phyloP scores from a whole-genome alignment of 1,140 invertebrate species.

The Aphaenogaster ashmeadi region DNA sequence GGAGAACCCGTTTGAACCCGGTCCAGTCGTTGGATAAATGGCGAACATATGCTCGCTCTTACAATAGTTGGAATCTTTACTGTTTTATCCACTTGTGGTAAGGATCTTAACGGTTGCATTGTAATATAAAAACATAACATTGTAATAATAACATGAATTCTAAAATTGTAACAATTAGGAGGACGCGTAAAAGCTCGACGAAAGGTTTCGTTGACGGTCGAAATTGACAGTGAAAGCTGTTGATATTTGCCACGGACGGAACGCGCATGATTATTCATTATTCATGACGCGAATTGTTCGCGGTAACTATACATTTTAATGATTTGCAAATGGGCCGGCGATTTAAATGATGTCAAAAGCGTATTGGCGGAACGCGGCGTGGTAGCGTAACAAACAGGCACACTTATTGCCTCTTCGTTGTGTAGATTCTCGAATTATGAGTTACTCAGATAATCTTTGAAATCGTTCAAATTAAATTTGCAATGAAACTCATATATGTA shows the following conservation, averaged over 20 bases:
- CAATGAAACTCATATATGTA: not conserved
- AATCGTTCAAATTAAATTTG: not conserved
- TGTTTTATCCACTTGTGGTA: not conserved
- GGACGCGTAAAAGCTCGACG: not conserved
- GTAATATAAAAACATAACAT: not conserved
- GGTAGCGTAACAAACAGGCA: not conserved
- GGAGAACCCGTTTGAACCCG: not conserved
- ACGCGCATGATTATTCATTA: constrained; percentile 59
- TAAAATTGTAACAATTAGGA: not conserved
- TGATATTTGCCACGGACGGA: constrained; percentile 48
- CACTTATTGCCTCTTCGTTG: not conserved
- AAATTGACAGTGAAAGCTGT: constrained; percentile 75
- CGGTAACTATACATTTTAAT: constrained; percentile 65
- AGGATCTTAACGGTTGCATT: not conserved
- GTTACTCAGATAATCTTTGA: constrained; percentile 1
- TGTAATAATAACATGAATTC: not conserved
- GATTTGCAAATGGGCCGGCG: constrained; percentile 52
- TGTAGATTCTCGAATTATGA: not conserved
- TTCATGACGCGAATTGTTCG: constrained; percentile 60
- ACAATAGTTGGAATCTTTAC: not conserved
- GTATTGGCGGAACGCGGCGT: not conserved
- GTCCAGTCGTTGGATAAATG: not conserved
- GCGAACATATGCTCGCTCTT: not conserved
- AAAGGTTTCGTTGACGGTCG: constrained; percentile 17
- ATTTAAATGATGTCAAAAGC: constrained; percentile 53